Evolutionary conservation across 2,888 invertebrate species (phyloP), one percentile per base, ranked within the genome.

Genomic region (Campoplex nolae): DNA sequence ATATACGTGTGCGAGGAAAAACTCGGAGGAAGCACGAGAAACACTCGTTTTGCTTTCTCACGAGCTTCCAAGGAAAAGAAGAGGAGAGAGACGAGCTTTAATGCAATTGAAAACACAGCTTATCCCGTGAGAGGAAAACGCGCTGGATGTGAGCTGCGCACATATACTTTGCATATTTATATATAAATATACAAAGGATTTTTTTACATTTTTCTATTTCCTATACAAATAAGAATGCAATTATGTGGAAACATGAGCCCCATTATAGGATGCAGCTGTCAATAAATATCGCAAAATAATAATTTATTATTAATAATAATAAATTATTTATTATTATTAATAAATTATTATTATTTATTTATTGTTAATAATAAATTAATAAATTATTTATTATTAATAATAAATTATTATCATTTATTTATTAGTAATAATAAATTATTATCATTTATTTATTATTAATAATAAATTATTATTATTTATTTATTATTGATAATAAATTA

Each of bases 61-160:
- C 62, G 62, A 51, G 67, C 67, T n/a, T 3, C 48, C 45, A 38
- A 54, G 42, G n/a, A 75, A 42, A 28, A 76, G 42, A 42, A 51
- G 62, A 67, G 18, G 58, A 48, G 82, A 68, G 42, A 45, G 83
- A 56, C 75, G 82, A 83, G 89, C 88, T 89, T 90, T 90, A 88
- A 89, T 89, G 88, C 89, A 89, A 90, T 90, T 90, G 89, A 90
- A 90, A 89, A 88, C 86, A 84, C 88, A 87, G 89, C 87, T 89
- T 88, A 90, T 88, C 89, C 88, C 75, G 82, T 70, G 80, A 85
- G 87, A 83, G 84, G 84, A 70, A 84, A 85, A 85, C 76, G 76
- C 51, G 62, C 56, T 45, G 54, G 76, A 83, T 67, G 38, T 51
- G 68, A 68, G 23, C 42, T 74, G 51, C 68, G 73, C 28, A 84